phyloP scores from a whole-genome alignment of 2,113 vertebrate species.

The Vicugna pacos region DNA sequence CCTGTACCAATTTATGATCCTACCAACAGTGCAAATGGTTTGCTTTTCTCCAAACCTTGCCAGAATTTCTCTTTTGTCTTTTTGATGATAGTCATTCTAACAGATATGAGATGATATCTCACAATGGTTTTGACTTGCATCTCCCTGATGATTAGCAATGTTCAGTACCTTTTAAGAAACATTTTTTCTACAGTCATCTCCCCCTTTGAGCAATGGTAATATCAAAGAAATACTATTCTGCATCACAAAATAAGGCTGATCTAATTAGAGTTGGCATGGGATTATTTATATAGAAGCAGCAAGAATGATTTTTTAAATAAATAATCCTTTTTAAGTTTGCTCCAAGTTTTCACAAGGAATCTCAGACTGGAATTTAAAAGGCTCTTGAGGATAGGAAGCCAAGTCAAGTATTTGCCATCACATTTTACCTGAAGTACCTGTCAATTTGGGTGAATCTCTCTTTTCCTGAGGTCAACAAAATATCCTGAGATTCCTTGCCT shows the following conservation, averaged over 20 bases:
- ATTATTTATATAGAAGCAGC: neutral
- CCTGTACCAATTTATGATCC: neutral
- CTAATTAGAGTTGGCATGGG: neutral
- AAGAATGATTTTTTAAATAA: slow-evolving; percentile 30
- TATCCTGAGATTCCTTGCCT: neutral
- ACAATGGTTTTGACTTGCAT: neutral
- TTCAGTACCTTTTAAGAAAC: neutral
- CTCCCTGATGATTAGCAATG: neutral
- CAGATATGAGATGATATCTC: neutral
- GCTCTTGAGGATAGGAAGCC: neutral
- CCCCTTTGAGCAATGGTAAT: neutral
- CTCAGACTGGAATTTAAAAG: slow-evolving; percentile 14
- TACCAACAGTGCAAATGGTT: neutral
- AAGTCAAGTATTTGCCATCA: slow-evolving; percentile 2
- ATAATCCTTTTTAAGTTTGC: neutral
- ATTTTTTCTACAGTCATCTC: neutral
- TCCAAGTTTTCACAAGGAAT: slow-evolving; percentile 24
- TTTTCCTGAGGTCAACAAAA: neutral
- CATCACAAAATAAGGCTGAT: slow-evolving; percentile 1
- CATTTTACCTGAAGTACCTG: neutral
- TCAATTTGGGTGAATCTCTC: neutral
- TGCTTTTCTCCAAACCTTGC: neutral
- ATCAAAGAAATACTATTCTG: slow-evolving; percentile 17
- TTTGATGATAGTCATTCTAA: neutral
- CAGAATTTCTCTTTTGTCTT: neutral